Percentiles rank a stretch among this genome's conserved stretches.
Evolutionary conservation across 2,113 vertebrate genomes (phyloP).

Genomic region (Scomber scombrus): DNA sequence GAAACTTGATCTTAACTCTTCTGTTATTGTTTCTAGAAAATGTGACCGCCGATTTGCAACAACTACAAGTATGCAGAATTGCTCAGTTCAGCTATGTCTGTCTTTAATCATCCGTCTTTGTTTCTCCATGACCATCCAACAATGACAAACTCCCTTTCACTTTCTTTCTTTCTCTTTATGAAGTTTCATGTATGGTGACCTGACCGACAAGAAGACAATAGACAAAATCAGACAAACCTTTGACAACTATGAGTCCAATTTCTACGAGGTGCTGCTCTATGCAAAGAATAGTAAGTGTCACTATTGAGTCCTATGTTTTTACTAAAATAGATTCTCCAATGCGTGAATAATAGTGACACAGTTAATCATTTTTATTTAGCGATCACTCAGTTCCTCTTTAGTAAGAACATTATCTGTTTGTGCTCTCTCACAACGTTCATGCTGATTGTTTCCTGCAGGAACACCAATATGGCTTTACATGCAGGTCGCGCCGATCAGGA

Average conservation of each 20-base stretch:
- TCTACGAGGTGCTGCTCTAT: constrained; percentile 97
- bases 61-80: neutral
- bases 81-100: neutral
- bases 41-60: neutral
- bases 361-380: too few species aligned
- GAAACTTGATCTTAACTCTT: neutral
- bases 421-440: neutral
- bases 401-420: neutral
- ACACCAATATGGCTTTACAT: constrained; percentile 99
- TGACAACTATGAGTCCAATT: constrained; percentile 97
- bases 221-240: constrained; percentile 96
- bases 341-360: neutral
- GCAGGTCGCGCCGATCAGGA: constrained; percentile 99
- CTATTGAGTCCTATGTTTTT: neutral
- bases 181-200: constrained; percentile 99
- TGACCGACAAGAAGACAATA: constrained; percentile 97
- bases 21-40: neutral
- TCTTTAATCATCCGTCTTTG: neutral
- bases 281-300: constrained; percentile 96
- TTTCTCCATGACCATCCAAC: too few species aligned
- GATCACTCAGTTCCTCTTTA: too few species aligned
- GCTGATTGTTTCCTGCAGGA: constrained; percentile 81
- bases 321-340: neutral
- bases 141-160: too few species aligned
- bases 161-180: constrained; percentile 22